These are phyloP conservation scores for Alloplasta piceator DNA, from an alignment of 2,888 invertebrate species.

Conservation along the genomic window DNA sequence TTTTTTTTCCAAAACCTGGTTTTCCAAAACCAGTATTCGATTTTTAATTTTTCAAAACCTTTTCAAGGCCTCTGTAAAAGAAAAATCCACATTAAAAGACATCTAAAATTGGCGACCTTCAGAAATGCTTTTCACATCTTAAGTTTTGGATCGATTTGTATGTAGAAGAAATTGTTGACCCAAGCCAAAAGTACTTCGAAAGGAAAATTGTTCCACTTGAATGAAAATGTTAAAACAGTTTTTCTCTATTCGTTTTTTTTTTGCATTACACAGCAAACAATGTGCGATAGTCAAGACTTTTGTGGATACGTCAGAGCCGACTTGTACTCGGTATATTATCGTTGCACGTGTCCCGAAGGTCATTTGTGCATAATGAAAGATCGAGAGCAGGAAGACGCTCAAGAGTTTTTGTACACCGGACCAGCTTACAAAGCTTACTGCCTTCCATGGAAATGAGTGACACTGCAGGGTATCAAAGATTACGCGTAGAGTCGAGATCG, in stretches of 20 bases:
- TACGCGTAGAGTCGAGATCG: background rate
- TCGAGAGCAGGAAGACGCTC: conserved; percentile 81
- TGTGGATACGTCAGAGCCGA: conserved; percentile 87
- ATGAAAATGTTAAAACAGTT: background rate
- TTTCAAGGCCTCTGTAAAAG: too few relatives aligned
- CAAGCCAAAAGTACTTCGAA: too few relatives aligned
- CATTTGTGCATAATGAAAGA: conserved; percentile 86
- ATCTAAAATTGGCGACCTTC: too few relatives aligned
- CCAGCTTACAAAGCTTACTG: conserved; percentile 86
- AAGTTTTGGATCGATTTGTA: too few relatives aligned
- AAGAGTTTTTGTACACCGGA: conserved; percentile 86
- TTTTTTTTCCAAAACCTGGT: conserved; percentile 6
- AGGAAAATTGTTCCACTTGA: too few relatives aligned
- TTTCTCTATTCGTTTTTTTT: conserved; percentile 28
- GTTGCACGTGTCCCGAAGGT: conserved; percentile 86
- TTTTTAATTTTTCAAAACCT: too few relatives aligned
- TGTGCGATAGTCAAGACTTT: conserved; percentile 85
- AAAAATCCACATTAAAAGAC: too few relatives aligned
- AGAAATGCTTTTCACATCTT: too few relatives aligned
- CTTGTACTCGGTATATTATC: conserved; percentile 86
- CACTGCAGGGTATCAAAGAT: background rate
- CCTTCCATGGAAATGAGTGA: conserved; percentile 76
- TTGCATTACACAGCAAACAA: conserved; percentile 80
- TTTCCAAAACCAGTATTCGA: too few relatives aligned
- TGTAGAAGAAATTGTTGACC: too few relatives aligned